phyloP scores from a whole-genome alignment of 1,140 invertebrate genomes.

The Potamilus streckersoni region DNA sequence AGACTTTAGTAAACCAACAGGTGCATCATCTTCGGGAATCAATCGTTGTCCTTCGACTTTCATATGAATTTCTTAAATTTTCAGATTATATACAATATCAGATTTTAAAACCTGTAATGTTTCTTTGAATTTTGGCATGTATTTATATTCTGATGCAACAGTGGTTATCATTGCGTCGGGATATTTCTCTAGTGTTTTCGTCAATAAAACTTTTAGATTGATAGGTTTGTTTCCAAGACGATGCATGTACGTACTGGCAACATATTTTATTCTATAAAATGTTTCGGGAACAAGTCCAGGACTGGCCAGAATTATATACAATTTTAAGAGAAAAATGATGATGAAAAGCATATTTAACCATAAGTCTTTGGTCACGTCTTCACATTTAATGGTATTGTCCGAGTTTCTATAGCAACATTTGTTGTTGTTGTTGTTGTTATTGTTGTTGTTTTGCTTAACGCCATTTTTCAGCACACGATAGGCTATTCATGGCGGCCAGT shows the following conservation, averaged over 20 bases:
- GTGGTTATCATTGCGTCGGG: slow-evolving; percentile 1
- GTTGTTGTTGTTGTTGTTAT: no score
- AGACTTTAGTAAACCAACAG: neutral
- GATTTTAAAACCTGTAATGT: neutral
- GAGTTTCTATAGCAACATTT: neutral
- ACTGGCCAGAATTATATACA: slow-evolving; percentile 12
- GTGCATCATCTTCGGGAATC: neutral
- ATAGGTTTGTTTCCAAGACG: slow-evolving; percentile 3
- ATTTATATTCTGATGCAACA: slow-evolving; percentile 4
- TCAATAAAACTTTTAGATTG: neutral
- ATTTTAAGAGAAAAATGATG: slow-evolving; percentile 9
- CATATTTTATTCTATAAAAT: slow-evolving; percentile 9
- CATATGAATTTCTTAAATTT: slow-evolving; percentile 1
- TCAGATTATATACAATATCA: slow-evolving; percentile 14
- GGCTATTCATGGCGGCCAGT: no score
- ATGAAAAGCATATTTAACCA: slow-evolving; percentile 1
- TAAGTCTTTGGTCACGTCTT: neutral
- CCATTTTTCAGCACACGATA: no score
- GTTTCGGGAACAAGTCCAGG: slow-evolving; percentile 11
- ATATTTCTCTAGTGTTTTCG: slow-evolving; percentile 7
- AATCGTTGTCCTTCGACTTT: slow-evolving; percentile 5
- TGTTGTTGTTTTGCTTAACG: no score
- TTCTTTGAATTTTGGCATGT: slow-evolving; percentile 3
- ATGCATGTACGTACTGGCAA: neutral
- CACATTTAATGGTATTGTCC: neutral